Percentiles rank a stretch among this genome's conserved stretches.
Conservation (phyloP, 2,888 invertebrate species). For the Cephus runcator region DNA sequence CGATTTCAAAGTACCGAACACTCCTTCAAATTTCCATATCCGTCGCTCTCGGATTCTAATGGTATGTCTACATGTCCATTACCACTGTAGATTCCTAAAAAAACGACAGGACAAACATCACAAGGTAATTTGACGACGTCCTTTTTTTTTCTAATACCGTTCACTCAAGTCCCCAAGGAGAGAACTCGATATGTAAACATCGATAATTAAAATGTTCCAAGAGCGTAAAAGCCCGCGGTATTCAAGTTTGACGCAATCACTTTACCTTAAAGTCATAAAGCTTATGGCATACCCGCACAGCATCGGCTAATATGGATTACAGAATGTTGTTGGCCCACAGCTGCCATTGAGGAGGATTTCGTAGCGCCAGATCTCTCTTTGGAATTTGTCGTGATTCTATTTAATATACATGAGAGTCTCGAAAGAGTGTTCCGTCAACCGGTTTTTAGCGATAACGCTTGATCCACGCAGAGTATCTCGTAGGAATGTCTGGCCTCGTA, state of each 20-base stretch:
- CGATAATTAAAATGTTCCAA: not conserved
- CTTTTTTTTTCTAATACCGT: not conserved
- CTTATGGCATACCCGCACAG: not conserved
- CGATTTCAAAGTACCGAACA: not conserved
- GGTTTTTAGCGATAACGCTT: not conserved
- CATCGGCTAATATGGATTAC: constrained; percentile 1
- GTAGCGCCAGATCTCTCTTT: not conserved
- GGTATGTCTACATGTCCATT: not conserved
- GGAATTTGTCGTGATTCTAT: not conserved
- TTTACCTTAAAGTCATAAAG: not conserved
- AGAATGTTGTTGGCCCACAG: not conserved
- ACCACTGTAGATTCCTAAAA: not conserved
- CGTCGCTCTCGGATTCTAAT: not conserved
- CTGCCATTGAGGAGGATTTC: not conserved
- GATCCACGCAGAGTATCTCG: not conserved
- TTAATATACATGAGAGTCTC: not conserved
- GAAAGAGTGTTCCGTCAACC: not conserved
- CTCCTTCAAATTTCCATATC: not conserved
- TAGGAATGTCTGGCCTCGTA: not conserved
- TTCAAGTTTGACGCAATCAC: not conserved
- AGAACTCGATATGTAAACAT: not conserved
- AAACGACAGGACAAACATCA: not conserved
- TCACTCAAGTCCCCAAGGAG: not conserved
- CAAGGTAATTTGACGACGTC: not conserved
- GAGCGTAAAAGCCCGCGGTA: not conserved